phyloP scores from a whole-genome alignment of 2,888 invertebrate species.

The Torymus tubicola region DNA sequence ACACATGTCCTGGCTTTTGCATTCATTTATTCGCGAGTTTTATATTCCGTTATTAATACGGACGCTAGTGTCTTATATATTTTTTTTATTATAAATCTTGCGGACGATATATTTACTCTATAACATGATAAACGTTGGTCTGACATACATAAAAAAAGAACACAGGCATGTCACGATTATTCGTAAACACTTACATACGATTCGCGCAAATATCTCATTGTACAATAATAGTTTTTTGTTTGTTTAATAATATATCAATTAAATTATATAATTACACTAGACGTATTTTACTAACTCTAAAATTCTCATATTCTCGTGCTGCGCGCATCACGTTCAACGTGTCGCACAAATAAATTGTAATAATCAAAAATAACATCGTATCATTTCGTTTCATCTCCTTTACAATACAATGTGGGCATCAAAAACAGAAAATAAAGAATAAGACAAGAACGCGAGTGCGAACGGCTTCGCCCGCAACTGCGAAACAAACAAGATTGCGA shows the following conservation, averaged over 20 bases:
- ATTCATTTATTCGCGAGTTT: constrained; percentile 31
- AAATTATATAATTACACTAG: constrained; percentile 45
- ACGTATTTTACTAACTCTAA: constrained; percentile 32
- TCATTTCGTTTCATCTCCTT: constrained; percentile 14
- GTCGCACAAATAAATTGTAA: constrained; percentile 54
- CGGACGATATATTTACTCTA: constrained; percentile 48
- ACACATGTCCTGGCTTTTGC: constrained; percentile 35
- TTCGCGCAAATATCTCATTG: constrained; percentile 52
- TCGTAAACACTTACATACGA: constrained; percentile 56
- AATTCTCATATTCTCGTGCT: constrained; percentile 21
- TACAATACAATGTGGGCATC: neutral
- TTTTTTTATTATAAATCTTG: constrained; percentile 49
- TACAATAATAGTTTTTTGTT: constrained; percentile 46
- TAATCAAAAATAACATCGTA: constrained; percentile 46
- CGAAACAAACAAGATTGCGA: constrained; percentile 6
- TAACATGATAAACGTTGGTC: constrained; percentile 55
- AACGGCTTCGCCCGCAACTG: neutral
- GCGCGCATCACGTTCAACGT: constrained; percentile 62
- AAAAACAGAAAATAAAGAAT: constrained; percentile 17
- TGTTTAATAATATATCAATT: constrained; percentile 51
- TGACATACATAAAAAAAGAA: constrained; percentile 57
- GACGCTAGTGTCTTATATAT: constrained; percentile 5
- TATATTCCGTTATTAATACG: constrained; percentile 12
- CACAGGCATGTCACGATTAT: constrained; percentile 56
- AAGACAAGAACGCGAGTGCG: neutral